Evolutionary conservation across 2,888 invertebrate genomes (phyloP), one percentile per base, ranked within the genome.

Genomic region (Lampropteryx suffumata): DNA sequence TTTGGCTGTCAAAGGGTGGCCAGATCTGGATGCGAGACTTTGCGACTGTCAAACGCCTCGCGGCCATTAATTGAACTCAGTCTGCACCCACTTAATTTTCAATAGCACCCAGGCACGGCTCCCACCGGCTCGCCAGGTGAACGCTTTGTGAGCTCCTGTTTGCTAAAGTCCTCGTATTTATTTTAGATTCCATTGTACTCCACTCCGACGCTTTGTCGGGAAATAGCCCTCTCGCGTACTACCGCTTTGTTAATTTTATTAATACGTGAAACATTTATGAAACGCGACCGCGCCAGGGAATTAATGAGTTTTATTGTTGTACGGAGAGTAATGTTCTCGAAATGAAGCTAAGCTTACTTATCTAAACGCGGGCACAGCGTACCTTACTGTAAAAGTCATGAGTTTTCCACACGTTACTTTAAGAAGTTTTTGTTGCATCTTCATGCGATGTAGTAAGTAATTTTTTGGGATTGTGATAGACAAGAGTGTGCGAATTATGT

Each of bases 231-330:
- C 81, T 74, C 76, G 77, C 78, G 76, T 73, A 77, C 79, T 61
- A 61, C 62, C 73, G 82, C 87, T 88, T 89, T 89, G 90, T 89
- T 88, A 89, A 89, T 90, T 87, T 90, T 89, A 90, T 90, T 87
- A 90, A 88, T 88, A 86, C 82, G 81, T 89, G 82, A 89, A 90
- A 89, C 88, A 88, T 90, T 89, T 84, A 89, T 86, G 83, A 84
- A 81, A 83, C 84, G 74, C 82, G 75, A 82, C 88, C 84, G 84
- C 87, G 76, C 81, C 65, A 75, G 76, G 73, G 82, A 82, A 84
- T 89, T 89, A 86, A 89, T 89, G 86, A 88, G 82, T 86, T 87
- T 84, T 85, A 89, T 88, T 90, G 88, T 88, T 88, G 73, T 71
- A 73, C 77, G 70, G 79, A 79, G 83, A 79, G 80, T 85, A 84